Base-by-base conservation (phyloP, 2,797 vertebrate species). In the Nasua narica region DNA sequence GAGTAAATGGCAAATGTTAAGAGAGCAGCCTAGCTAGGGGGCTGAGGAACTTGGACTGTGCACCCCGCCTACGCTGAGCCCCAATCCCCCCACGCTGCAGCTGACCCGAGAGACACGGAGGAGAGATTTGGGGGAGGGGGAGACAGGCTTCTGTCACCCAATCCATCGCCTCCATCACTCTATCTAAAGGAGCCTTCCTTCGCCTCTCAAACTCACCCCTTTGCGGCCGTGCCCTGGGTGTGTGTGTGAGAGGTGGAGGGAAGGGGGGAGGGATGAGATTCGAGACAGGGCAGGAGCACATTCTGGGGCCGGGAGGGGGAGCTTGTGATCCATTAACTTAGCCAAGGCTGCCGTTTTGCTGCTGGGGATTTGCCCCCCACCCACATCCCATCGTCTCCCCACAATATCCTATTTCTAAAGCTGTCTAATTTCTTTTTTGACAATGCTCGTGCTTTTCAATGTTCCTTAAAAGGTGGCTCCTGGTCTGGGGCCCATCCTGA, bases 111-210 rank as follows among this genome's bases (percentile, higher is more conserved):
- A 29, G 7, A 62, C 6, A 7, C 19, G 2, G 10, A 72, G 6
- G 13, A 54, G 54, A 1, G 1, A 16, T 8, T 13, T 4, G 1
- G 23, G 48, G n/a, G 84, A 35, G 35, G 14, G 14, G n/a, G n/a
- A n/a, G n/a, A 1, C 14, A 3, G 15, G 7, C 1, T 3, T 18
- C 21, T 29, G 54, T 14, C 1, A 7, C 21, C 2, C 56, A 21
- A 0, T 14, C 56, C 27, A 0, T 14, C n/a, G 40, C 14, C 37
- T 19, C 48, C 29, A 18, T 16, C 69, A 9, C 29, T 3, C 5
- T 19, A 15, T n/a, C 37, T 32, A 0, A 13, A 19, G 52, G 37
- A 48, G 60, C 18, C n/a, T 15, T 29, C 27, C 60, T n/a, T 43
- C 10, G 21, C 56, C 72, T 48, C 65, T 52, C 10, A 10, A 35